These are phyloP conservation scores for Argyresthia albistria DNA, from an alignment of 2,888 invertebrate genomes.

Conservation along the genomic window DNA sequence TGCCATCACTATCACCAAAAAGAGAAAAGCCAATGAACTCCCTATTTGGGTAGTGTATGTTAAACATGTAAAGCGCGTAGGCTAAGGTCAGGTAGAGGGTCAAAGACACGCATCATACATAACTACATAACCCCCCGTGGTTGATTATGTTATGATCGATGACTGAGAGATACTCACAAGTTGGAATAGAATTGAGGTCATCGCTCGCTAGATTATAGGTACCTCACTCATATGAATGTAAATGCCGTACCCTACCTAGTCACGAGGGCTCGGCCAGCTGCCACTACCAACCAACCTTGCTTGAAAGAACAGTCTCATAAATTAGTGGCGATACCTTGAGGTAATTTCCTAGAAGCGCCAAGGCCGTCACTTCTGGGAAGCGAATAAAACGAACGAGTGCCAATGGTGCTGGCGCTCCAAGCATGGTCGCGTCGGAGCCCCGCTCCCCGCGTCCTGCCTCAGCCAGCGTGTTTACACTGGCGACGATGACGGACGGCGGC, in stretches of 20 bases:
- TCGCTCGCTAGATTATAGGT: constrained; percentile 22
- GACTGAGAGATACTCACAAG: not conserved
- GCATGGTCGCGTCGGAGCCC: not conserved
- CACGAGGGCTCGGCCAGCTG: constrained; percentile 20
- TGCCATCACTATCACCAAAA: not conserved
- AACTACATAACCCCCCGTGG: not conserved
- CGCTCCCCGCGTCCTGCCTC: not conserved
- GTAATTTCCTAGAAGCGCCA: constrained; percentile 59
- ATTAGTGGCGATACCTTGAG: constrained; percentile 55
- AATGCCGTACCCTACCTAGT: constrained; percentile 20
- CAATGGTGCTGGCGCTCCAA: not conserved
- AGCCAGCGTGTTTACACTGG: constrained; percentile 12
- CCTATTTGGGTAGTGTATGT: not conserved
- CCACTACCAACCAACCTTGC: constrained; percentile 34
- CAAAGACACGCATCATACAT: not conserved
- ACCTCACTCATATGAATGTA: constrained; percentile 9
- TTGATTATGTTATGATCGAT: constrained; percentile 1
- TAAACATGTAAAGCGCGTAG: too few relatives aligned
- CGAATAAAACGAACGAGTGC: not conserved
- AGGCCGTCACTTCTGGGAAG: constrained; percentile 63
- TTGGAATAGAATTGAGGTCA: constrained; percentile 26
- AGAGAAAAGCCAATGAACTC: not conserved
- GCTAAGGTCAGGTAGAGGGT: too few relatives aligned
- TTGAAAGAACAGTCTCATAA: constrained; percentile 58
- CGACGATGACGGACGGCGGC: not conserved